Conservation (phyloP, 2,888 invertebrate species). For the Fabriciana adippe region DNA sequence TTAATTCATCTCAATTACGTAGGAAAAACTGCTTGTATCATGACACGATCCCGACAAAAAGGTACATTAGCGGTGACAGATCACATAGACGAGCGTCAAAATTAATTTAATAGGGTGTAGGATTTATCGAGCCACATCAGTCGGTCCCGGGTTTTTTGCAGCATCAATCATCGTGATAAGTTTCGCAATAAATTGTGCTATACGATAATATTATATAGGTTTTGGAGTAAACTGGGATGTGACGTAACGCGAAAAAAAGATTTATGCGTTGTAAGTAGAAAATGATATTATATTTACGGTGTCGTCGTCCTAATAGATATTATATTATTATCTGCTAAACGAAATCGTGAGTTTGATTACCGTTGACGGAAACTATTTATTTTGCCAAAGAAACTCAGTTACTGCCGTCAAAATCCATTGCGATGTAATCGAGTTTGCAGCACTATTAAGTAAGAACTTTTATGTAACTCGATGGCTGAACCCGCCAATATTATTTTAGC, state of each 20-base stretch:
- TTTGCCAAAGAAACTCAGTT: too few relatives aligned
- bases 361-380: background rate
- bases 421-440: too few relatives aligned
- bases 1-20: too few relatives aligned
- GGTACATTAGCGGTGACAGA: constrained; percentile 27
- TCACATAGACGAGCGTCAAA: constrained; percentile 18
- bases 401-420: too few relatives aligned
- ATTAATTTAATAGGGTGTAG: constrained; percentile 28
- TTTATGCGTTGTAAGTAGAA: background rate
- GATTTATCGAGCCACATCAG: constrained; percentile 21
- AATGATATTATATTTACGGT: background rate
- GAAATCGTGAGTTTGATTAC: background rate
- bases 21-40: background rate
- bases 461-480: too few relatives aligned
- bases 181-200: constrained; percentile 32
- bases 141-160: constrained; percentile 11
- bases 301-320: background rate
- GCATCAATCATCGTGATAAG: constrained; percentile 36
- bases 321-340: too few relatives aligned
- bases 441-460: too few relatives aligned
- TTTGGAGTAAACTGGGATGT: background rate
- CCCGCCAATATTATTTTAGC: too few relatives aligned
- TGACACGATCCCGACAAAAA: constrained; percentile 10
- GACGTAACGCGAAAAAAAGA: constrained; percentile 5
- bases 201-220: constrained; percentile 7